Evolutionary conservation across 2,888 invertebrate genomes (phyloP), one percentile per base, ranked within the genome.

Genomic region (Lepidochrysops patricia): DNA sequence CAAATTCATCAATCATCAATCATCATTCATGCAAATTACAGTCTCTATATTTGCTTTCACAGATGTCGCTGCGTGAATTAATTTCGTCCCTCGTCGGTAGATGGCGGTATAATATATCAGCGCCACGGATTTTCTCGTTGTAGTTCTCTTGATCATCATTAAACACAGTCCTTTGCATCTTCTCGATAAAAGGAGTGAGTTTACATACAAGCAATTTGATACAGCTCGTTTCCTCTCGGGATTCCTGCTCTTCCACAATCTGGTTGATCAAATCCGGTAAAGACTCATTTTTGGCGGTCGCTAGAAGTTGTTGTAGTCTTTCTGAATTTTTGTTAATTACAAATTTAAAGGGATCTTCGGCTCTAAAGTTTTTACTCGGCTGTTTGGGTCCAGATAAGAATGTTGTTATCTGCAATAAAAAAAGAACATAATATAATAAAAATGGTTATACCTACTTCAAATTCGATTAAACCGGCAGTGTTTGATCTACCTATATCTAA

Each of bases 171-270:
- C 90, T 89, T 72, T 96, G 96, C 92, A 95, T 95, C 66, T 92
- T 93, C 83, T 91, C 90, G 63, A 96, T 92, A 63, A 95, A 92
- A 0, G 96, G 96, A 0, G 94, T 91, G 64, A 91, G 91, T 83
- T 96, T 96, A 75, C 96, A 96, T 63, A 96, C 82, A 32, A 96
- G 79, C 29, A 95, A 82, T 70, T 92, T 91, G 2, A 95, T 86
- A 68, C 95, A 96, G 57, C 92, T 92, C 0, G 91, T 93, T 67
- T 94, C 93, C 62, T 91, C 87, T 6, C 90, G 80, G 0, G 86
- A 76, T 23, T 90, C 89, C 69, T 90, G 77, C 66, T 90, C 82
- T 70, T 89, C 83, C 57, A 94, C 85, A 64, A 91, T 79, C 7
- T 92, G 85, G 57, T 94, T 91, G 32, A 95, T 78, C 25, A 90